These are phyloP conservation scores for Silvanus unidentatus DNA, from an alignment of 2,888 invertebrate genomes.

Conservation along the genomic window DNA sequence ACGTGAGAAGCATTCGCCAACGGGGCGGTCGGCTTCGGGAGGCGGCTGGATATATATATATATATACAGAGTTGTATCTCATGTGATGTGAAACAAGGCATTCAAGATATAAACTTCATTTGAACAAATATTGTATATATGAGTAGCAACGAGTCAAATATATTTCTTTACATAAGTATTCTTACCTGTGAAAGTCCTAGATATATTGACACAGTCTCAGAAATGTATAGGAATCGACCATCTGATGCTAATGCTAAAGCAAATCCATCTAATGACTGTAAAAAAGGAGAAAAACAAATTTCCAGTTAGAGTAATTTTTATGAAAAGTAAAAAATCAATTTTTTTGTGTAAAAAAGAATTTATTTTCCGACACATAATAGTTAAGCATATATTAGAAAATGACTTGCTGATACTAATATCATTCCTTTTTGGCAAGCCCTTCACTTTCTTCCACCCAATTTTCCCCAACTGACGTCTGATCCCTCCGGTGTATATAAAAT, in stretches of 20 bases:
- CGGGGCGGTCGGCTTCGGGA: slow-evolving; percentile 31
- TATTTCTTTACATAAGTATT: not conserved
- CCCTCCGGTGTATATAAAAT: slow-evolving; percentile 47
- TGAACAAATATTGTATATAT: too few relatives aligned
- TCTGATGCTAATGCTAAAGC: slow-evolving; percentile 93
- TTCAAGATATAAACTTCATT: too few relatives aligned
- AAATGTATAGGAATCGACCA: slow-evolving; percentile 97
- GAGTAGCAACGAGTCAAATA: too few relatives aligned
- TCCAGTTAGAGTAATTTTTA: too few relatives aligned
- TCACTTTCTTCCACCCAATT: slow-evolving; percentile 42
- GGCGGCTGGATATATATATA: slow-evolving; percentile 34
- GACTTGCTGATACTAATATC: slow-evolving; percentile 22
- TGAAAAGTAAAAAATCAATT: not conserved
- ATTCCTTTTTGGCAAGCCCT: slow-evolving; percentile 33
- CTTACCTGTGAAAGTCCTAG: slow-evolving; percentile 95
- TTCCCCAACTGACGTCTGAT: slow-evolving; percentile 39
- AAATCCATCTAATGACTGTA: slow-evolving; percentile 94
- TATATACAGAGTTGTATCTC: slow-evolving; percentile 9
- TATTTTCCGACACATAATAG: not conserved
- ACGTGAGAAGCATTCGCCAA: slow-evolving; percentile 53
- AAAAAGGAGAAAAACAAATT: slow-evolving; percentile 35
- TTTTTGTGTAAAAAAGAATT: not conserved
- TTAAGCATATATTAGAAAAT: slow-evolving; percentile 18
- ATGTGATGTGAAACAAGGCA: too few relatives aligned
- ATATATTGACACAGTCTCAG: slow-evolving; percentile 99